Conservation (phyloP, 2,797 vertebrate species). For the Propithecus perrieri region DNA sequence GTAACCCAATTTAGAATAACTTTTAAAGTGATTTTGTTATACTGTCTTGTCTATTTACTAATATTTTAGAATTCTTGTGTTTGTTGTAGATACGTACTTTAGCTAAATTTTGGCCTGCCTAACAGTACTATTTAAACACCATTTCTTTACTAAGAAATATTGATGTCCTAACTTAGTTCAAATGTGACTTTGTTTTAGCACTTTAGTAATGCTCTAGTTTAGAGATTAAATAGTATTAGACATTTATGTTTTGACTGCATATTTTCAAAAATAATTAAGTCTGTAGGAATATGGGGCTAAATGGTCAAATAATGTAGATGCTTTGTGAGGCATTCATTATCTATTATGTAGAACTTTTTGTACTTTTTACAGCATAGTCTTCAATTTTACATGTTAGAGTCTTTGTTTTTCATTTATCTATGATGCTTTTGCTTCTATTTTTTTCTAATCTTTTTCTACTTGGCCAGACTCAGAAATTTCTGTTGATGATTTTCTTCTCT, state of each 20-base stretch:
- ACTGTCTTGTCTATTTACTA: background rate
- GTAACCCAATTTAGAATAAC: background rate
- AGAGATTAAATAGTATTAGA: slow-evolving; percentile 6
- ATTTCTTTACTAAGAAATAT: background rate
- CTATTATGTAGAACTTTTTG: background rate
- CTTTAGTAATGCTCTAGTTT: background rate
- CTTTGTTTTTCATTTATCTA: slow-evolving; percentile 23
- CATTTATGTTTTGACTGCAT: background rate
- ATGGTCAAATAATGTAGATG: background rate
- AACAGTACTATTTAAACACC: background rate
- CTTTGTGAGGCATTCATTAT: background rate
- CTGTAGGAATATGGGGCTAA: background rate
- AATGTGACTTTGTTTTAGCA: background rate
- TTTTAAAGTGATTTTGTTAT: background rate
- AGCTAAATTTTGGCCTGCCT: background rate
- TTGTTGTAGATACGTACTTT: background rate
- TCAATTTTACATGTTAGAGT: background rate
- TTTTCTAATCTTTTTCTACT: slow-evolving; percentile 11
- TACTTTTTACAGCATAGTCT: background rate
- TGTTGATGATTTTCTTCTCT: background rate
- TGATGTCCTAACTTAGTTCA: background rate
- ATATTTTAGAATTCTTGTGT: background rate
- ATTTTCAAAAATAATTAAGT: background rate
- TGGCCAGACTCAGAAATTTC: background rate
- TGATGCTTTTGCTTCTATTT: background rate